Percentiles rank a stretch among this genome's conserved stretches.
These are phyloP conservation scores for Styela plicata DNA, from an alignment of 23 tunicate genomes.

Conservation along the genomic window DNA sequence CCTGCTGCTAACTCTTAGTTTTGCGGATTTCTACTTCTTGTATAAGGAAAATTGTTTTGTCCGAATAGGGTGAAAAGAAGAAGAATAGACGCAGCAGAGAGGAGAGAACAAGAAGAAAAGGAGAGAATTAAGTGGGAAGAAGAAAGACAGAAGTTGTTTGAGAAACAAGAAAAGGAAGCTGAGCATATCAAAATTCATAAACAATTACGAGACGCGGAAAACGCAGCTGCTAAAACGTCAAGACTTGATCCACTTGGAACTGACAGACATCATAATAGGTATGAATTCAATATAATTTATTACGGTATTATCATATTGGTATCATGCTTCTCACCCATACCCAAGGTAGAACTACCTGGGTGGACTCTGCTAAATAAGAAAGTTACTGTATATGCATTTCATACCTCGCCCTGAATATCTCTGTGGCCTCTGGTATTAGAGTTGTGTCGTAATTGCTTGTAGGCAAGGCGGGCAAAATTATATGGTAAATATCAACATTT, in stretches of 20 bases:
- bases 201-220: constrained; percentile 42
- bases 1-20: no score
- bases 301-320: background rate
- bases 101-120: constrained; percentile 50
- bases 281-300: background rate
- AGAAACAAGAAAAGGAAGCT: constrained; percentile 37
- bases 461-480: no score
- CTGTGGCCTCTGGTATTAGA: no score
- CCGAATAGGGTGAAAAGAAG: constrained; percentile 52
- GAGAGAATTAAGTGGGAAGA: constrained; percentile 42
- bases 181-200: constrained; percentile 39
- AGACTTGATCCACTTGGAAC: constrained; percentile 67
- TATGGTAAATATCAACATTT: no score
- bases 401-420: no score
- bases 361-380: no score
- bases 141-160: constrained; percentile 21
- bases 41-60: no score
- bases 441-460: no score
- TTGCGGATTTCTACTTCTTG: no score
- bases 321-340: no score
- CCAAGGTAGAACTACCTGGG: no score
- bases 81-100: constrained; percentile 40
- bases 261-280: constrained; percentile 85
- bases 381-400: no score
- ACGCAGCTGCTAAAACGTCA: constrained; percentile 23